Percentiles rank a stretch among this genome's conserved stretches.
phyloP scores from a whole-genome alignment of 2,888 invertebrate species.

The Kryphioiulus occultus region DNA sequence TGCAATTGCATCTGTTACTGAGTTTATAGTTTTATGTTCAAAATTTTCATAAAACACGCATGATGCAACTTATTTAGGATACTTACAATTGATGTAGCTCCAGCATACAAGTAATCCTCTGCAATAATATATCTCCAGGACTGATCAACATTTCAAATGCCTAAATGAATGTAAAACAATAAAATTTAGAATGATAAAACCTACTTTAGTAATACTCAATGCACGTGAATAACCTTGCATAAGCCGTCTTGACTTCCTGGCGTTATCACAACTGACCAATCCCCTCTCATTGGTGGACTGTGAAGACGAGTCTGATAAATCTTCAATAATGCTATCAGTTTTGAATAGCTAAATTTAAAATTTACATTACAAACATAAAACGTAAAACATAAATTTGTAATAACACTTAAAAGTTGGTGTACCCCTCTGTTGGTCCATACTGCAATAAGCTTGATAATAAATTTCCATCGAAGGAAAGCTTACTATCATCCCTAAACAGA shows the following conservation, averaged over 20 bases:
- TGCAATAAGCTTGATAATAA: conserved; percentile 74
- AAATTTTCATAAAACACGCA: conserved; percentile 56
- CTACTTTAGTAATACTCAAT: neutral
- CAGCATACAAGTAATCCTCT: conserved; percentile 76
- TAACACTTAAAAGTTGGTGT: conserved; percentile 55
- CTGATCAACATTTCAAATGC: conserved; percentile 75
- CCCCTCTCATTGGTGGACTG: conserved; percentile 71
- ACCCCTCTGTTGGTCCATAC: conserved; percentile 79
- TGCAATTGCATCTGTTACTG: too few relatives aligned
- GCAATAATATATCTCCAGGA: conserved; percentile 75
- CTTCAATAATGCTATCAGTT: conserved; percentile 69
- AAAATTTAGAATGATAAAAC: neutral
- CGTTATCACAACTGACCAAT: conserved; percentile 69
- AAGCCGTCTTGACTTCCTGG: conserved; percentile 81
- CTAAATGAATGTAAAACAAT: conserved; percentile 55
- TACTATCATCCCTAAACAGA: conserved; percentile 65
- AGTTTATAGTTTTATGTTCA: neutral
- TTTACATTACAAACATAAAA: neutral
- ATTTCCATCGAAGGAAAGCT: conserved; percentile 68
- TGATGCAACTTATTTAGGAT: conserved; percentile 35
- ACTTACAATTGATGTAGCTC: conserved; percentile 73
- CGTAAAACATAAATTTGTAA: neutral
- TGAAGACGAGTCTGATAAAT: conserved; percentile 72
- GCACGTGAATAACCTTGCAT: conserved; percentile 67
- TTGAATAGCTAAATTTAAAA: conserved; percentile 65